Conservation (phyloP, 1,140 invertebrate species). For the Phthorimaea operculella region DNA sequence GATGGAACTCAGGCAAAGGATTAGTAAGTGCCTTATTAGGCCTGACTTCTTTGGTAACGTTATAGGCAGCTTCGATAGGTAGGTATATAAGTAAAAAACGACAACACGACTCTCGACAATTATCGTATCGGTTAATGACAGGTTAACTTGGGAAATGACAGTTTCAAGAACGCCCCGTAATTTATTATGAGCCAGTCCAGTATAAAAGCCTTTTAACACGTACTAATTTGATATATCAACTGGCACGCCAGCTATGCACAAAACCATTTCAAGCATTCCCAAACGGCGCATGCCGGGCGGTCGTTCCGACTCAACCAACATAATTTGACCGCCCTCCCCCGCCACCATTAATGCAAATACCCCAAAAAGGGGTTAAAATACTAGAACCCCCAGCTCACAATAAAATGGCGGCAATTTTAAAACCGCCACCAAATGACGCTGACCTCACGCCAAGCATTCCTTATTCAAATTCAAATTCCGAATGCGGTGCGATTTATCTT, state of each 20-base stretch:
- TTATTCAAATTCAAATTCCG: conserved; percentile 14
- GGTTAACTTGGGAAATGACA: too few relatives aligned
- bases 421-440: conserved; percentile 11
- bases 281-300: conserved; percentile 6
- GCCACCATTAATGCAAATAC: neutral
- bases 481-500: conserved; percentile 11
- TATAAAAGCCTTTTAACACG: neutral
- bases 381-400: conserved; percentile 1
- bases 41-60: too few relatives aligned
- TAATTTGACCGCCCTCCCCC: neutral
- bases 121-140: too few relatives aligned
- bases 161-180: too few relatives aligned
- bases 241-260: conserved; percentile 12
- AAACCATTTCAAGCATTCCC: conserved; percentile 11
- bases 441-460: conserved; percentile 13
- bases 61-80: too few relatives aligned
- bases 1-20: too few relatives aligned
- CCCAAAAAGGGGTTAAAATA: neutral
- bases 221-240: conserved; percentile 8
- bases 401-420: conserved; percentile 2
- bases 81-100: too few relatives aligned
- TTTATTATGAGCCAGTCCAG: too few relatives aligned
- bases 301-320: conserved; percentile 7
- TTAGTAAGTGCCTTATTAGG: too few relatives aligned
- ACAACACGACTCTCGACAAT: too few relatives aligned